These are phyloP conservation scores for Puffinus mauretanicus DNA, from an alignment of 2,113 vertebrate species.

Conservation along the genomic window DNA sequence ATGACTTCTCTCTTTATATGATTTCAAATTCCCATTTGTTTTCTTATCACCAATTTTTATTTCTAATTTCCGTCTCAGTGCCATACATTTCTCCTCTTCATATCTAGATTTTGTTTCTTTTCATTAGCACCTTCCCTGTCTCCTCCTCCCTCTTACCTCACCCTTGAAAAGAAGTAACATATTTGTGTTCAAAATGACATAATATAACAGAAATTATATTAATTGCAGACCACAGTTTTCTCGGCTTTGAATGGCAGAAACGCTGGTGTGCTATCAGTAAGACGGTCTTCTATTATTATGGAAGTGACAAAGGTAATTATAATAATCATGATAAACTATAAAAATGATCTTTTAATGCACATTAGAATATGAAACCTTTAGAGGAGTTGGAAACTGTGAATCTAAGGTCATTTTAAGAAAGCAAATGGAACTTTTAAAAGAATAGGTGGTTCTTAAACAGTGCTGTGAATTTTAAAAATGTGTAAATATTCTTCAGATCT, in stretches of 20 bases:
- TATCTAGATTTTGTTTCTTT: not conserved
- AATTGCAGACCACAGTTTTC: constrained; percentile 91
- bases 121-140: not conserved
- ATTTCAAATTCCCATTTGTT: constrained; percentile 30
- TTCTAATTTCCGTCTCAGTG: not conserved
- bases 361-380: not conserved
- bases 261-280: constrained; percentile 93
- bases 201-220: not conserved
- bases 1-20: not conserved
- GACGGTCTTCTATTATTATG: constrained; percentile 91
- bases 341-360: not conserved
- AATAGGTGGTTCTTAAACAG: not conserved
- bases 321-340: not conserved
- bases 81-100: not conserved
- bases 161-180: not conserved
- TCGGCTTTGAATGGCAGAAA: constrained; percentile 97
- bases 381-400: not conserved
- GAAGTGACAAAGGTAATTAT: constrained; percentile 91
- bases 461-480: not conserved
- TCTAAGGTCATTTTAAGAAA: not conserved
- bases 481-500: not conserved
- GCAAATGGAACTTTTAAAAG: not conserved
- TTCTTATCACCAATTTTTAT: not conserved
- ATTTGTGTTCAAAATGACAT: not conserved
- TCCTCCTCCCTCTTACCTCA: not conserved